Evolutionary conservation across 2,888 invertebrate genomes (phyloP).

Genomic region (Acanthococcus lagerstroemiae): DNA sequence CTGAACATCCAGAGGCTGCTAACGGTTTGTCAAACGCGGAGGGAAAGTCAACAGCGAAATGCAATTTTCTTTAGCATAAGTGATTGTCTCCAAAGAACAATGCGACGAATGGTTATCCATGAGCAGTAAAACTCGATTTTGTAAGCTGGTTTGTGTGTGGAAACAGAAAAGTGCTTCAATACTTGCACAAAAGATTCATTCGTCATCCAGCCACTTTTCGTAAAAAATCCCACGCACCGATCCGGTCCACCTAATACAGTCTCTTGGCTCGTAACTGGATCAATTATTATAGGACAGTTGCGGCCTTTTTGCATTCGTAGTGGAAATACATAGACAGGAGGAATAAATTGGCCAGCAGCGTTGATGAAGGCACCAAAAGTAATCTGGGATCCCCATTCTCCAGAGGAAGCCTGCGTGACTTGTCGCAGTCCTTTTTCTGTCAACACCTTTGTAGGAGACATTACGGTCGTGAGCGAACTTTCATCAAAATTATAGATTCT

Average conservation of each 20-base stretch:
- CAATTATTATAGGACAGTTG: not conserved
- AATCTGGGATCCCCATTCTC: not conserved
- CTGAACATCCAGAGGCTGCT: not conserved
- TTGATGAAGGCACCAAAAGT: not conserved
- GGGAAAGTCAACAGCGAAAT: not conserved
- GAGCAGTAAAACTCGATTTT: not conserved
- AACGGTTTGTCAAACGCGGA: not conserved
- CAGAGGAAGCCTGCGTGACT: not conserved
- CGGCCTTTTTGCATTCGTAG: not conserved
- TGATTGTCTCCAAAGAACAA: not conserved
- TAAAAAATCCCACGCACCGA: not conserved
- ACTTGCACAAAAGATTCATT: not conserved
- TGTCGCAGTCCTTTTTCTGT: not conserved
- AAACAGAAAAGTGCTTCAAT: not conserved
- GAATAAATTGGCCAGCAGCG: not conserved
- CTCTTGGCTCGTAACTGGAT: not conserved
- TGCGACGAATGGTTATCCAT: not conserved
- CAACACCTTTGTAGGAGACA: not conserved
- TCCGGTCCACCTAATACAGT: not conserved
- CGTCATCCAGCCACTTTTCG: not conserved
- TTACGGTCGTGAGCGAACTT: not conserved
- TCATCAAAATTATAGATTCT: slow-evolving; percentile 3
- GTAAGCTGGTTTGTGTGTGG: not conserved
- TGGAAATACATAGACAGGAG: not conserved
- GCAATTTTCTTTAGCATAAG: not conserved